Evolutionary conservation across 2,888 invertebrate species (phyloP).

Genomic region (Drosophila maculinotata): DNA sequence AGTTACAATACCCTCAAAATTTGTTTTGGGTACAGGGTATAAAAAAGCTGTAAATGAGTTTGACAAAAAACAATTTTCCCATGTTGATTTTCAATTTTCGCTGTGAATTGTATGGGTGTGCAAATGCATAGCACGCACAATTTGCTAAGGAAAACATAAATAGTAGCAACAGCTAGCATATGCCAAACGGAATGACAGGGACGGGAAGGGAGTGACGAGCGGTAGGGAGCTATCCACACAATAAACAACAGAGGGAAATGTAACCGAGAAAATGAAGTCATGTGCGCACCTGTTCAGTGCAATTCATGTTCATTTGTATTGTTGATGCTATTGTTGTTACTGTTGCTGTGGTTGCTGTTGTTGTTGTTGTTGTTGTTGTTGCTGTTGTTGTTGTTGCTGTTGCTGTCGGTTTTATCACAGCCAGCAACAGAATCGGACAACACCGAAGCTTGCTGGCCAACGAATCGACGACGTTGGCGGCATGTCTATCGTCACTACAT

Average conservation of each 20-base stretch:
- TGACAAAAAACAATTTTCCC: slow-evolving; percentile 38
- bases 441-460: slow-evolving; percentile 57
- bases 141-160: slow-evolving; percentile 77
- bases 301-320: slow-evolving; percentile 80
- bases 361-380: slow-evolving; percentile 13
- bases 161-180: slow-evolving; percentile 63
- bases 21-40: neutral
- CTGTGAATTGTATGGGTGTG: slow-evolving; percentile 22
- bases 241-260: slow-evolving; percentile 57
- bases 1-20: neutral
- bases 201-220: neutral
- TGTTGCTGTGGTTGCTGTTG: slow-evolving; percentile 22
- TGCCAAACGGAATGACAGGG: no score
- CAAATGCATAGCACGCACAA: slow-evolving; percentile 70
- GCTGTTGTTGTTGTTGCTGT: slow-evolving; percentile 26
- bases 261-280: slow-evolving; percentile 76
- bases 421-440: slow-evolving; percentile 50
- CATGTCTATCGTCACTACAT: slow-evolving; percentile 72
- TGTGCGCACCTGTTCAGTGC: slow-evolving; percentile 78
- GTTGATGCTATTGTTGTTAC: slow-evolving; percentile 57
- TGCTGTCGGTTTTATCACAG: slow-evolving; percentile 51
- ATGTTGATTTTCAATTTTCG: slow-evolving; percentile 50
- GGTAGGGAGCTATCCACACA: slow-evolving; percentile 32
- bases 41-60: slow-evolving; percentile 56
- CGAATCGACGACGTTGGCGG: slow-evolving; percentile 58